Percentiles rank a stretch among this genome's conserved stretches.
phyloP scores from a whole-genome alignment of 2,888 invertebrate genomes.

The Altica lythri region DNA sequence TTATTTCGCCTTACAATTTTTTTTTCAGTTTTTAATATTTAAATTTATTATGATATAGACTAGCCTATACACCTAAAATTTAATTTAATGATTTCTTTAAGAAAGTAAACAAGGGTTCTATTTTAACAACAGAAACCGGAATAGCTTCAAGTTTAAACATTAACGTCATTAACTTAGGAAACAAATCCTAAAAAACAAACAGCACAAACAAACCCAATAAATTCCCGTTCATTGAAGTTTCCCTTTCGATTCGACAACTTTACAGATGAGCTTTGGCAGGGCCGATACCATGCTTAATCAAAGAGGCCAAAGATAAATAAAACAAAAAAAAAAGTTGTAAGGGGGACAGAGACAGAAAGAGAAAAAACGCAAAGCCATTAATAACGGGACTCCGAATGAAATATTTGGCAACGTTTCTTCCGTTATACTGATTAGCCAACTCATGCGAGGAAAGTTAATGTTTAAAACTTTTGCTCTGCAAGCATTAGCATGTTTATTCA shows the following conservation, averaged over 20 bases:
- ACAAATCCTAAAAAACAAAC: background rate
- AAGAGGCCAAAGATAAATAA: slow-evolving; percentile 50
- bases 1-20: too few relatives aligned
- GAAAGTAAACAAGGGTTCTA: too few relatives aligned
- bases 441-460: slow-evolving; percentile 42
- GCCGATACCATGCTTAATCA: slow-evolving; percentile 22
- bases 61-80: too few relatives aligned
- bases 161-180: too few relatives aligned
- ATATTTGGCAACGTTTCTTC: slow-evolving; percentile 40
- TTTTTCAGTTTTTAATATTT: too few relatives aligned
- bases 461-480: slow-evolving; percentile 40
- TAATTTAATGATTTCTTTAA: too few relatives aligned
- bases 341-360: too few relatives aligned
- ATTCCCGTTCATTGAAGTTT: slow-evolving; percentile 13
- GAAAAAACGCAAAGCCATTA: slow-evolving; percentile 44
- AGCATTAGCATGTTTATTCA: slow-evolving; percentile 40
- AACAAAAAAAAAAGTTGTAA: slow-evolving; percentile 54
- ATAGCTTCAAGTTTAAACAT: too few relatives aligned
- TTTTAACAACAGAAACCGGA: too few relatives aligned
- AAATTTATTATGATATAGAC: too few relatives aligned
- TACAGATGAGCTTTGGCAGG: slow-evolving; percentile 8
- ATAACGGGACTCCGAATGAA: slow-evolving; percentile 36
- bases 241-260: slow-evolving; percentile 6
- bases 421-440: slow-evolving; percentile 42
- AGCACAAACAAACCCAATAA: slow-evolving; percentile 4